phyloP scores from a whole-genome alignment of 2,797 vertebrate species.

The Schizopygopsis malacanthus region DNA sequence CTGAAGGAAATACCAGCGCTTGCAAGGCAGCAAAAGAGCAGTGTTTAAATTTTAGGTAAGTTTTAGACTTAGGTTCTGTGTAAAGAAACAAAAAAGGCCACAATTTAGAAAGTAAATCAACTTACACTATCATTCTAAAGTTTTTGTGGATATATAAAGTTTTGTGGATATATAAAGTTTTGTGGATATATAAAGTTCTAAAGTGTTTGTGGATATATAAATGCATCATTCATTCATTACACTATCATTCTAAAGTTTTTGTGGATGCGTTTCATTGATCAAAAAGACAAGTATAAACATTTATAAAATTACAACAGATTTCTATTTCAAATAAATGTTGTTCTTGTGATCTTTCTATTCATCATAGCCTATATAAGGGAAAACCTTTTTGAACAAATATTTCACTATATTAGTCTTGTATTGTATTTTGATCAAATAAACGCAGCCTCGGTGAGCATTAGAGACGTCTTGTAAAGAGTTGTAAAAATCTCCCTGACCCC shows the following conservation, averaged over 20 bases:
- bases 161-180: too few relatives aligned
- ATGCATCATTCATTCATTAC: background rate
- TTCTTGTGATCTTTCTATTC: background rate
- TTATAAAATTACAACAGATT: background rate
- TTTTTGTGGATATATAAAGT: too few relatives aligned
- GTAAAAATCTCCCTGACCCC: background rate
- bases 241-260: background rate
- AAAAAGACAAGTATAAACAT: background rate
- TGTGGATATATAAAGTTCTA: too few relatives aligned
- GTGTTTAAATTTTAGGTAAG: background rate
- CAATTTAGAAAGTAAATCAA: background rate
- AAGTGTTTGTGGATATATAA: too few relatives aligned
- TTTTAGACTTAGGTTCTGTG: background rate
- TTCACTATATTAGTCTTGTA: background rate
- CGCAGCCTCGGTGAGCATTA: background rate
- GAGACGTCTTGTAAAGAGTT: background rate
- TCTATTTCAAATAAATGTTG: background rate
- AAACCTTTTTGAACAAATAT: background rate
- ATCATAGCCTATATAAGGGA: background rate
- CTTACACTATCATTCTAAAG: background rate
- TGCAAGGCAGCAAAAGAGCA: background rate
- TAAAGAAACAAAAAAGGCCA: background rate
- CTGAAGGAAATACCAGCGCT: conserved; percentile 5
- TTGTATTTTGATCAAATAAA: background rate
- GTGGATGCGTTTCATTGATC: background rate